Evolutionary conservation across 2,888 invertebrate genomes (phyloP).

Genomic region (Cactoblastis cactorum): DNA sequence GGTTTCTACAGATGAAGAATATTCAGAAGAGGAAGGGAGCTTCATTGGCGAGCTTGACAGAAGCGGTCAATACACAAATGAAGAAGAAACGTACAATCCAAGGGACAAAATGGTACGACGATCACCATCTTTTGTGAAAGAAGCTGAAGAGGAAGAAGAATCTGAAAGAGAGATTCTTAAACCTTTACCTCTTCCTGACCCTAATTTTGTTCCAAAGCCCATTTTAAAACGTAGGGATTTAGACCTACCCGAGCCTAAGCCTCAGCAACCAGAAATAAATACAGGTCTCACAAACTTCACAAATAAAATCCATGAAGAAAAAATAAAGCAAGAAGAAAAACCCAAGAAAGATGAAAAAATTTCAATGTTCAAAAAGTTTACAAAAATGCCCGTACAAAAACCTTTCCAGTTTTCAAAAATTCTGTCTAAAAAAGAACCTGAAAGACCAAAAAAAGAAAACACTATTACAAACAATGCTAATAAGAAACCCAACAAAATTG

Average conservation of each 20-base stretch:
- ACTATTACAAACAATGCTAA: constrained; percentile 26
- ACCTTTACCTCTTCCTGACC: constrained; percentile 82
- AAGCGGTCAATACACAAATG: constrained; percentile 59
- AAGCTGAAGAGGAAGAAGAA: constrained; percentile 59
- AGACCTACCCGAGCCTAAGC: constrained; percentile 40
- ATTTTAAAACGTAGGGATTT: constrained; percentile 83
- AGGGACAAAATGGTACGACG: constrained; percentile 67
- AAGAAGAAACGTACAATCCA: constrained; percentile 85
- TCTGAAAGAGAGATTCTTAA: constrained; percentile 80
- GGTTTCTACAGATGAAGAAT: constrained; percentile 74
- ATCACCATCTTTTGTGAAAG: constrained; percentile 42
- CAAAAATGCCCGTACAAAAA: constrained; percentile 61
- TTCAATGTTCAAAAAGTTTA: constrained; percentile 63
- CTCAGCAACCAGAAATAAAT: constrained; percentile 6
- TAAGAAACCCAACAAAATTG: constrained; percentile 35
- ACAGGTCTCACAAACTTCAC: background rate
- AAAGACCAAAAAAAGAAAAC: constrained; percentile 34
- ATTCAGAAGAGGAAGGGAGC: constrained; percentile 64
- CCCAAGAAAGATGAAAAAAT: constrained; percentile 58
- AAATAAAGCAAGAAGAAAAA: constrained; percentile 26
- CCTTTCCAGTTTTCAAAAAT: constrained; percentile 59
- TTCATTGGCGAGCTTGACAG: constrained; percentile 54
- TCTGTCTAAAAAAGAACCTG: constrained; percentile 55
- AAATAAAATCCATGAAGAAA: constrained; percentile 10
- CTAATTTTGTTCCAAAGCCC: constrained; percentile 87